A percentile compares a stretch with the other conserved stretches of the same genome.
Evolutionary conservation across 2,113 vertebrate species (phyloP).

Genomic region (Melanerpes formicivorus): DNA sequence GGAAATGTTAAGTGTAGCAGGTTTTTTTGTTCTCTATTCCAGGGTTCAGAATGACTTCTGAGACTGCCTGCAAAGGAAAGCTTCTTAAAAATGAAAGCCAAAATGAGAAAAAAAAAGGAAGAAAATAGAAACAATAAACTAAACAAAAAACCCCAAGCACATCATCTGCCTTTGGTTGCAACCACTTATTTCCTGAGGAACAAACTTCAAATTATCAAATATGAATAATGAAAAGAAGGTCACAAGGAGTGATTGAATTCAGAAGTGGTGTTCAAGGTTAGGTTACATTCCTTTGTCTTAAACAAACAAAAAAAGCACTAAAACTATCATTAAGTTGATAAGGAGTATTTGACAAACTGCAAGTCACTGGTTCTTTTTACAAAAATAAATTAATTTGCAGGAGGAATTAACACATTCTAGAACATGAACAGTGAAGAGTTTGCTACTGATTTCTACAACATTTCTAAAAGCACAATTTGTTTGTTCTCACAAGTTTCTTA

Average conservation of each 20-base stretch:
- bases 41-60: not conserved
- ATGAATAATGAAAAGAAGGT: not conserved
- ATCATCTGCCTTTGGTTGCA: not conserved
- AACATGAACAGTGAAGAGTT: not conserved
- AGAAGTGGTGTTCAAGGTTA: not conserved
- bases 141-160: not conserved
- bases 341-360: not conserved
- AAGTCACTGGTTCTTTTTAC: not conserved
- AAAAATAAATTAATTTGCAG: not conserved
- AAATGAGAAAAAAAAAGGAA: not conserved
- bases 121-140: not conserved
- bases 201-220: not conserved
- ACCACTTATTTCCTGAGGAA: not conserved
- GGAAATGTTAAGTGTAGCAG: not conserved
- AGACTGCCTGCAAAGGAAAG: not conserved
- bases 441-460: constrained; percentile 4
- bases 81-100: not conserved
- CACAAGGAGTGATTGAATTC: not conserved
- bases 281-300: not conserved
- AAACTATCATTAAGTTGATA: not conserved
- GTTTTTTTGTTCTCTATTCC: not conserved
- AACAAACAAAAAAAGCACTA: not conserved
- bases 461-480: not conserved
- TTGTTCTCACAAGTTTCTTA: constrained; percentile 41
- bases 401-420: not conserved